A percentile compares a stretch with the other conserved stretches of the same genome.
Conservation (phyloP, 2,888 invertebrate genomes). For the Cabera pusaria region DNA sequence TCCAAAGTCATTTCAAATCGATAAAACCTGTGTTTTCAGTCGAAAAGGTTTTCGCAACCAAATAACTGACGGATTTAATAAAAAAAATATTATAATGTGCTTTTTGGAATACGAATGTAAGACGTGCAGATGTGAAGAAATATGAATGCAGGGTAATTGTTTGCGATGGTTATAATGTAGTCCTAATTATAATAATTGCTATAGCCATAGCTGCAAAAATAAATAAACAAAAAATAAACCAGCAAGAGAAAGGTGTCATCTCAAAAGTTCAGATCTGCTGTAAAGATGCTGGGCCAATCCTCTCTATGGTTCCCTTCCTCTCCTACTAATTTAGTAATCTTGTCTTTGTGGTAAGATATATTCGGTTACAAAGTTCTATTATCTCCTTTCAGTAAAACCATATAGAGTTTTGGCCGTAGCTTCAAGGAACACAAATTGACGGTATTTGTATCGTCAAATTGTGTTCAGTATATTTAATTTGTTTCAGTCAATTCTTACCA, state of each 20-base stretch:
- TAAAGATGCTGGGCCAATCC: conserved; percentile 72
- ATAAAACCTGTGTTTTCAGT: no score
- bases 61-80: no score
- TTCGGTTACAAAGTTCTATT: conserved; percentile 28
- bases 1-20: no score
- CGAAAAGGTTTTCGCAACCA: no score
- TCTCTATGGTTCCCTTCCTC: conserved; percentile 68
- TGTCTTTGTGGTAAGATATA: conserved; percentile 31
- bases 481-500: conserved; percentile 21
- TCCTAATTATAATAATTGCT: no score
- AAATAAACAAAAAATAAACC: no score
- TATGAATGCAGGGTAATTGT: no score
- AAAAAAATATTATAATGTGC: no score
- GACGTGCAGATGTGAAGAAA: no score
- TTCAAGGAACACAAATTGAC: conserved; percentile 47
- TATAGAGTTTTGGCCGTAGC: conserved; percentile 78
- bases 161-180: no score
- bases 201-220: no score
- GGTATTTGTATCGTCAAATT: conserved; percentile 2
- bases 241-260: conserved; percentile 71
- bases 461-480: conserved; percentile 15
- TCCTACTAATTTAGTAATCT: conserved; percentile 37
- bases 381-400: conserved; percentile 38
- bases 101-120: no score
- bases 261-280: conserved; percentile 44